phyloP scores from a whole-genome alignment of 2,113 vertebrate species.

The Podilymbus podiceps region DNA sequence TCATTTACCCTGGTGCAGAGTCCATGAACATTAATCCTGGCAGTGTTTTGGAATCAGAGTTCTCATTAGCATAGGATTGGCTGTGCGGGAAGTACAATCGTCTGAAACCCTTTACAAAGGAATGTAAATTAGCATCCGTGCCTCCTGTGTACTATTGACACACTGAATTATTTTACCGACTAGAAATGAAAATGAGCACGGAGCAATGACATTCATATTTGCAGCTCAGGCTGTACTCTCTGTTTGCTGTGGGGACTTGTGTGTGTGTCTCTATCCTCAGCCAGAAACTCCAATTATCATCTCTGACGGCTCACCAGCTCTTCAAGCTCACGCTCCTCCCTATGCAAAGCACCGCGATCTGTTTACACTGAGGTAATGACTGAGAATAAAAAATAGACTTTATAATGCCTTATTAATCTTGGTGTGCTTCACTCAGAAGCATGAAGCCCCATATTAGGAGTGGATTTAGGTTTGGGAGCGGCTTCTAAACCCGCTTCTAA shows the following conservation, averaged over 20 bases:
- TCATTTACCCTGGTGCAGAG: conserved; percentile 46
- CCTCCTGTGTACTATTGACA: conserved; percentile 56
- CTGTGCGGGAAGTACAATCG: conserved; percentile 12
- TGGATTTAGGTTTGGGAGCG: not conserved
- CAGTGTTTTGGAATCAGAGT: conserved; percentile 43
- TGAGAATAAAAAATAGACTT: not conserved
- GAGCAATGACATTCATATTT: not conserved
- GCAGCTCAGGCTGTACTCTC: not conserved
- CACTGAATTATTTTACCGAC: conserved; percentile 56
- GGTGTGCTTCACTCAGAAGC: not conserved
- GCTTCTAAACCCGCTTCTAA: not conserved
- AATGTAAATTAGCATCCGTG: conserved; percentile 54
- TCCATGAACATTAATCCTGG: conserved; percentile 44
- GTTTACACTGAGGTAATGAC: conserved; percentile 8
- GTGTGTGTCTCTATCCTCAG: not conserved
- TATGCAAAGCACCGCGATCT: not conserved
- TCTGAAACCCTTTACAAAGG: conserved; percentile 46
- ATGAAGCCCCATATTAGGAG: not conserved
- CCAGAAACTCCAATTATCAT: conserved; percentile 8
- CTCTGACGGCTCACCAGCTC: not conserved
- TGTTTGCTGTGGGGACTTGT: conserved; percentile 21
- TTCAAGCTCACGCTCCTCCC: not conserved
- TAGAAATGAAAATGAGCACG: not conserved
- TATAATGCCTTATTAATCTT: not conserved
- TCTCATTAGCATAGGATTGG: conserved; percentile 50